Evolutionary conservation across 2,888 invertebrate species (phyloP), one percentile per base, ranked within the genome.

Genomic region (Exocentrus adspersus): DNA sequence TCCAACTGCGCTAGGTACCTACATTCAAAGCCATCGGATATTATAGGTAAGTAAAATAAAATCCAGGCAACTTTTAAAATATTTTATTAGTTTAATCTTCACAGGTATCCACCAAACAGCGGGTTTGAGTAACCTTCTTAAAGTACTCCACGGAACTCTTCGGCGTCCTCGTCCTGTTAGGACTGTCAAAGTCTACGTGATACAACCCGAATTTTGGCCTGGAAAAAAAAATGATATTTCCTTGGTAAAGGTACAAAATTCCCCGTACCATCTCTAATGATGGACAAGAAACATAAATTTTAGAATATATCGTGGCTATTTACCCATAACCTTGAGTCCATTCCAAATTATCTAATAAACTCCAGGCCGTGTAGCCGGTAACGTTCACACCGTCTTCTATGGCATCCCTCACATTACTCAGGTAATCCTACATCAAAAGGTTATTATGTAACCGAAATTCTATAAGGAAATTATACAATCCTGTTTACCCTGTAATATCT

Each of bases 261-360:
- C n/a, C n/a, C n/a, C n/a, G n/a, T n/a, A n/a, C n/a, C n/a, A n/a
- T n/a, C n/a, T n/a, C n/a, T n/a, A n/a, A n/a, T n/a, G n/a, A n/a
- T n/a, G n/a, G n/a, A n/a, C n/a, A n/a, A n/a, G n/a, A n/a, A n/a
- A n/a, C n/a, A n/a, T n/a, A n/a, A n/a, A n/a, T n/a, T n/a, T n/a
- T n/a, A n/a, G n/a, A n/a, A n/a, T n/a, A n/a, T n/a, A n/a, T n/a
- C n/a, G n/a, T n/a, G n/a, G n/a, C n/a, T 46, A 30, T 88, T 87
- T 73, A 79, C 78, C 53, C 69, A 54, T 50, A 62, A 37, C 61
- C 61, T 42, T 3, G 7, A 1, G 28, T 17, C 48, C 50, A 62
- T 30, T 62, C 52, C 9, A 52, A 52, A n/a, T 52, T 52, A 20
- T 52, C 52, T 41, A 52, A 32, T 7, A 52, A 12, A 51, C 9